Evolutionary conservation across 2,113 vertebrate species (phyloP).

Genomic region (Aspidoscelis tigris): DNA sequence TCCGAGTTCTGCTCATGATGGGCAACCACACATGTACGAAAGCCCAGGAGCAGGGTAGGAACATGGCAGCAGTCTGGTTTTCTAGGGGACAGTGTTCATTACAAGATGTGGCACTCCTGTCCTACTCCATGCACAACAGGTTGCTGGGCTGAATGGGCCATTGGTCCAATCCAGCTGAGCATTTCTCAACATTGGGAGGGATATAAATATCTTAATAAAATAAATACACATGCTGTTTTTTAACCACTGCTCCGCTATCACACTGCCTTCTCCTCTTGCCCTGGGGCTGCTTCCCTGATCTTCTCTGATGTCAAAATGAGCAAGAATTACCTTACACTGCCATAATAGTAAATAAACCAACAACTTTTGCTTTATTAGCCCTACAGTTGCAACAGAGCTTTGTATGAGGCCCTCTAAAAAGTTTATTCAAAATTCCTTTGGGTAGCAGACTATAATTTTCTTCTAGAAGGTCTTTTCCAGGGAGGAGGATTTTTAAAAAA

Average conservation of each 20-base stretch:
- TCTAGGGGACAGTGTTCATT: not conserved
- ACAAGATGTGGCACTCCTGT: not conserved
- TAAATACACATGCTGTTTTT: no score
- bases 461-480: no score
- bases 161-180: not conserved
- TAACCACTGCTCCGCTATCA: not conserved
- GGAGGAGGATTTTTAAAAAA: no score
- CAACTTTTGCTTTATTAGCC: no score
- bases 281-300: not conserved
- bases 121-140: not conserved
- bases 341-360: no score
- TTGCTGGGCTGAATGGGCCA: not conserved
- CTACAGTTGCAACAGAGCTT: no score
- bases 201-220: no score
- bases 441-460: no score
- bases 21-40: not conserved
- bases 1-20: not conserved
- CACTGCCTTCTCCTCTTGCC: not conserved
- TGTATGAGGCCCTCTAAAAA: no score
- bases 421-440: no score
- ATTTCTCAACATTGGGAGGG: not conserved
- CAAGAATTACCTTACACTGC: constrained; percentile 87
- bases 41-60: not conserved
- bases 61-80: no score
- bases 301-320: no score